Conservation (phyloP, 2,888 invertebrate species). For the Hartigia nigra region DNA sequence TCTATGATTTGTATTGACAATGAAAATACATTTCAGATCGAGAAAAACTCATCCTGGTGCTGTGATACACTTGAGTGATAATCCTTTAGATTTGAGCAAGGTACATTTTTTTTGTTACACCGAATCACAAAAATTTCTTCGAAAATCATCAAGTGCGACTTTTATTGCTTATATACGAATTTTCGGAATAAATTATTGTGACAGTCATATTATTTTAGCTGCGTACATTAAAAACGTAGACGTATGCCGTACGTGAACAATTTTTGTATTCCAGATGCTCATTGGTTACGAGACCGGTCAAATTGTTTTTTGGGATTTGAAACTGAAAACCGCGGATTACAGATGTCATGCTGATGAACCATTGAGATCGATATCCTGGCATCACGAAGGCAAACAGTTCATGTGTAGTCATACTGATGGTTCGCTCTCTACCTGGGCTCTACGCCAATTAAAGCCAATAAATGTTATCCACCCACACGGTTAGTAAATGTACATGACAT, state of each 20-base stretch:
- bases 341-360: constrained; percentile 82
- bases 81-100: constrained; percentile 96
- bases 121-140: background rate
- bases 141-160: background rate
- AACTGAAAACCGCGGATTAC: constrained; percentile 85
- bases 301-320: constrained; percentile 96
- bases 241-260: background rate
- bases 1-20: background rate
- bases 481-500: constrained; percentile 64
- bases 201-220: background rate
- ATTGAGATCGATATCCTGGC: constrained; percentile 93
- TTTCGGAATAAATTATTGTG: background rate
- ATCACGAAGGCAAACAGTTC: constrained; percentile 97
- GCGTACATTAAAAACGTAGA: background rate
- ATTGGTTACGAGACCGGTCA: constrained; percentile 96
- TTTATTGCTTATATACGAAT: background rate
- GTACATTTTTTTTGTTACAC: constrained; percentile 67
- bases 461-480: constrained; percentile 92
- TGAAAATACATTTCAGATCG: constrained; percentile 74
- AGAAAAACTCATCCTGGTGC: constrained; percentile 96
- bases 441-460: constrained; percentile 82
- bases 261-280: constrained; percentile 78
- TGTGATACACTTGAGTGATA: constrained; percentile 96
- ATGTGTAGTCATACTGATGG: constrained; percentile 97
- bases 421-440: constrained; percentile 93